Evolutionary conservation across 2,113 vertebrate species (phyloP), one percentile per base, ranked within the genome.

Genomic region (Sorex fumeus): DNA sequence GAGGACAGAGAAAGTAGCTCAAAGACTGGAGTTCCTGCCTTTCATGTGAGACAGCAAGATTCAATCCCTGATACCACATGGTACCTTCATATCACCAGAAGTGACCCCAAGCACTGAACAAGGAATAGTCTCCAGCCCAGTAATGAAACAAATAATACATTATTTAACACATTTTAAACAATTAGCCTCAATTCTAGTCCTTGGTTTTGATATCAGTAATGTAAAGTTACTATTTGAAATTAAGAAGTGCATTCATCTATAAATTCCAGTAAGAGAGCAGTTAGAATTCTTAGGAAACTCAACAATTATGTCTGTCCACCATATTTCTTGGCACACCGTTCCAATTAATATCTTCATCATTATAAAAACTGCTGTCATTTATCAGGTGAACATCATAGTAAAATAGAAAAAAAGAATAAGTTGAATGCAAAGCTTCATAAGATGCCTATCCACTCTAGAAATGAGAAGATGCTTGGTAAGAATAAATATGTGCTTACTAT

Each of bases 391-490:
- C 94, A 91, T 91, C 94, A 66, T 74, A 71, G 50, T 27, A 90
- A 96, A 92, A 80, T 84, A 34, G 97, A 95, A 84, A 67, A 70
- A 94, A 88, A 82, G 93, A 93, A 94, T 87, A 95, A 69, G 82
- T n/a, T 67, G n/a, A 91, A 94, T 76, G 30, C 87, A 88, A 87
- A 93, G 69, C 72, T 76, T 88, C 84, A 6, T 74, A 95, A 85
- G 43, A 82, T 82, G 71, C 95, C 85, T 93, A 43, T 81, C 91
- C 80, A 95, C 79, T 90, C 90, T 75, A 74, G 79, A 96, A 95
- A 94, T 60, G 96, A 94, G 74, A 94, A 96, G 86, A 93, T 87
- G 8, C 82, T 97, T 97, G 93, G 91, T 95, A 95, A 89, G 89
- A 81, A 90, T 93, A 88, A 91, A 82, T 89, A 76, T 16, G 47